These are phyloP conservation scores for Tricholauxania praeusta DNA, from an alignment of 2,888 invertebrate species.

Conservation along the genomic window DNA sequence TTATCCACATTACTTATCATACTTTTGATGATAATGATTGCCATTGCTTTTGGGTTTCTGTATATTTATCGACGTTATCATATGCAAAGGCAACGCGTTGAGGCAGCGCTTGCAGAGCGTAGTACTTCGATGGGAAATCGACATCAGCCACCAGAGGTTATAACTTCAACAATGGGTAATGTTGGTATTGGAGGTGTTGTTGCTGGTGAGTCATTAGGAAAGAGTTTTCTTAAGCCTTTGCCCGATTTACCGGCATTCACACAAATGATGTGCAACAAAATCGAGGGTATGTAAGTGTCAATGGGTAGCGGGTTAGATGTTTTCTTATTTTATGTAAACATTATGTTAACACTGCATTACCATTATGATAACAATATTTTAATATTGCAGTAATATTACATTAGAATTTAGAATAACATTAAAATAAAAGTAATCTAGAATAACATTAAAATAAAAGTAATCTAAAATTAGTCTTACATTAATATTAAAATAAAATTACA, in stretches of 20 bases:
- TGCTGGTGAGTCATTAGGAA: constrained; percentile 44
- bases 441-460: too few relatives aligned
- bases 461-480: too few relatives aligned
- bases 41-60: constrained; percentile 58
- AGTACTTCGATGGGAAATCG: constrained; percentile 37
- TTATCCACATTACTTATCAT: constrained; percentile 60
- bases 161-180: background rate
- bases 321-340: background rate
- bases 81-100: constrained; percentile 55
- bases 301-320: constrained; percentile 7
- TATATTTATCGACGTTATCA: constrained; percentile 62
- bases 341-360: too few relatives aligned
- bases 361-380: background rate
- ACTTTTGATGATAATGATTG: constrained; percentile 59
- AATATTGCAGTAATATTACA: background rate
- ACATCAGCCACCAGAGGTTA: constrained; percentile 5
- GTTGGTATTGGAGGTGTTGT: constrained; percentile 9
- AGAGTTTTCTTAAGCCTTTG: constrained; percentile 62
- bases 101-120: constrained; percentile 51
- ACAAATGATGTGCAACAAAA: constrained; percentile 58
- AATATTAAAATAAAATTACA: too few relatives aligned
- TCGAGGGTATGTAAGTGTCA: constrained; percentile 66
- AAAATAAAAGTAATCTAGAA: too few relatives aligned
- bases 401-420: background rate
- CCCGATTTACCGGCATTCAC: constrained; percentile 62